Percentiles rank a stretch among this genome's conserved stretches.
These are phyloP conservation scores for Beaufortia kweichowensis DNA, from an alignment of 2,113 vertebrate genomes.

Conservation along the genomic window DNA sequence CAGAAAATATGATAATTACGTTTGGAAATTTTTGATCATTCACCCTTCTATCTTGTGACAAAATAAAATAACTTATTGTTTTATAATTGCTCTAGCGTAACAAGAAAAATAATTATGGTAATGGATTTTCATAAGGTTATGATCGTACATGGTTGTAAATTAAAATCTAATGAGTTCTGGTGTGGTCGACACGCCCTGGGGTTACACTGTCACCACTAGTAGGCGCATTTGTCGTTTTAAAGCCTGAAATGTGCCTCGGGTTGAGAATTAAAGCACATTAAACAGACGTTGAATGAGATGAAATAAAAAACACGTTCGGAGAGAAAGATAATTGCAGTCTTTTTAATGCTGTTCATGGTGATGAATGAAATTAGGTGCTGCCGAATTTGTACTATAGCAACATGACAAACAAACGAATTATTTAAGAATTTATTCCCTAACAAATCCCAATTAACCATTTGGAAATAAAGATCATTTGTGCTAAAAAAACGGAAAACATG, in stretches of 20 bases:
- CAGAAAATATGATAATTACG: background rate
- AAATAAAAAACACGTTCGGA: background rate
- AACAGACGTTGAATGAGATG: constrained; percentile 44
- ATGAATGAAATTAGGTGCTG: background rate
- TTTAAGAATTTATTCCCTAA: background rate
- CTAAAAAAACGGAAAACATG: background rate
- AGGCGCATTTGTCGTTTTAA: constrained; percentile 79
- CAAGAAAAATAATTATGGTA: constrained; percentile 2
- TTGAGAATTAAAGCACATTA: constrained; percentile 41
- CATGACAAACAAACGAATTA: background rate
- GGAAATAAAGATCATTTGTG: background rate
- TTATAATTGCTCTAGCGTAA: background rate
- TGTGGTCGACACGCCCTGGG: constrained; percentile 61
- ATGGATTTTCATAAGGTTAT: background rate
- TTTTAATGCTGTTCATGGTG: background rate
- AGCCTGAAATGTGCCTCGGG: constrained; percentile 29
- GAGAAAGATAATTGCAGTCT: background rate
- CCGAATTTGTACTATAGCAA: background rate
- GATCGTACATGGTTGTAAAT: constrained; percentile 10
- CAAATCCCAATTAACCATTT: background rate
- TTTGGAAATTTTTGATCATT: background rate
- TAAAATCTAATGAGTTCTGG: constrained; percentile 26
- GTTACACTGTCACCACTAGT: constrained; percentile 70
- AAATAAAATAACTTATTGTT: background rate
- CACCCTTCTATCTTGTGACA: background rate